A percentile compares a stretch with the other conserved stretches of the same genome.
Conservation (phyloP, 2,888 invertebrate species). For the Drosophila setosimentum region DNA sequence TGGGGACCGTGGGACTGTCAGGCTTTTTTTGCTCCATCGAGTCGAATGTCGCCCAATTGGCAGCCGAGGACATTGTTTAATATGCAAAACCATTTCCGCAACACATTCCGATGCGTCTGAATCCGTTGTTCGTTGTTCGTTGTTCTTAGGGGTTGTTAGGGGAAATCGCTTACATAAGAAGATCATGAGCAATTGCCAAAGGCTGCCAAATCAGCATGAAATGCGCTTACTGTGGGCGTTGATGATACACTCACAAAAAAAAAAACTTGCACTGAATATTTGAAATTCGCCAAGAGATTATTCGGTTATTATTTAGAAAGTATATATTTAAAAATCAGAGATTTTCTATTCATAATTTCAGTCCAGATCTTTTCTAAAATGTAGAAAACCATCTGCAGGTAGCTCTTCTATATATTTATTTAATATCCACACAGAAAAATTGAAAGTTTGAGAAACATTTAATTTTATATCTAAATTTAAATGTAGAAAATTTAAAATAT, state of each 20-base stretch:
- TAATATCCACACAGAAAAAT: neutral
- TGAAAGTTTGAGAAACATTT: no score
- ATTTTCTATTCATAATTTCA: neutral
- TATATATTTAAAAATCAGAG: no score
- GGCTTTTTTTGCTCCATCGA: conserved; percentile 23
- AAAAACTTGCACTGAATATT: neutral
- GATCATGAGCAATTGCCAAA: conserved; percentile 52
- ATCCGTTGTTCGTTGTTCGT: conserved; percentile 18
- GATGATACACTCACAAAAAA: conserved; percentile 11
- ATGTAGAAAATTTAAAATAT: no score
- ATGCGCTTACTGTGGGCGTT: conserved; percentile 61
- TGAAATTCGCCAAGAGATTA: neutral
- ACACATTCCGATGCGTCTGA: conserved; percentile 60
- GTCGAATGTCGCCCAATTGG: conserved; percentile 76
- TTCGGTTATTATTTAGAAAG: neutral
- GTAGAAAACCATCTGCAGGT: neutral
- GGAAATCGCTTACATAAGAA: neutral
- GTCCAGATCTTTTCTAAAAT: neutral
- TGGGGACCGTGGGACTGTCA: conserved; percentile 19
- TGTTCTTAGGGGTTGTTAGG: conserved; percentile 27
- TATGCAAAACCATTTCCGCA: conserved; percentile 81
- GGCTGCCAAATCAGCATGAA: conserved; percentile 76
- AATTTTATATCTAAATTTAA: no score
- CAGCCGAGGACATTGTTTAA: conserved; percentile 78
- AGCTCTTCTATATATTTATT: neutral